Evolutionary conservation across 1,140 invertebrate genomes (phyloP).

Genomic region (Eubasilissa regina): DNA sequence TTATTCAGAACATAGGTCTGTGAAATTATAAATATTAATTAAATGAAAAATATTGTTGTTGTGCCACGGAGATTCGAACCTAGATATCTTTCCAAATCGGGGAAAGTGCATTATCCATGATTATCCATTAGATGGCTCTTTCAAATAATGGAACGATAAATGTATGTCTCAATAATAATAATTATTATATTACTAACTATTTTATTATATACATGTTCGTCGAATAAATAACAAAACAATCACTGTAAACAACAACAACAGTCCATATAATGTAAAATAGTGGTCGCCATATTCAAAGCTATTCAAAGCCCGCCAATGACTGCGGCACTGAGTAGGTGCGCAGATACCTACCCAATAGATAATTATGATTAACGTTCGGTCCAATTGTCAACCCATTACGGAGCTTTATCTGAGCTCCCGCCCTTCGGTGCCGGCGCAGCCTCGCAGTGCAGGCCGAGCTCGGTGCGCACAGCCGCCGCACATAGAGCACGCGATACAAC

Average conservation of each 20-base stretch:
- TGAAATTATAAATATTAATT: too few relatives aligned
- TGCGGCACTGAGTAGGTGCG: constrained; percentile 2
- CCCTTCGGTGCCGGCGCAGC: constrained; percentile 38
- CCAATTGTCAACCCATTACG: constrained; percentile 59
- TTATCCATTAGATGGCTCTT: too few relatives aligned
- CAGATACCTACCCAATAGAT: constrained; percentile 52
- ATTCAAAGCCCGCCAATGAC: constrained; percentile 10
- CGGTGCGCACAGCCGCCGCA: not conserved
- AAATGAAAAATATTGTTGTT: too few relatives aligned
- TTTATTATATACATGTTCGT: not conserved
- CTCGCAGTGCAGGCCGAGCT: constrained; percentile 29
- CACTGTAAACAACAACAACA: not conserved
- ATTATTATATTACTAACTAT: too few relatives aligned
- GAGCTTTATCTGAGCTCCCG: constrained; percentile 55
- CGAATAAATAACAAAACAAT: not conserved
- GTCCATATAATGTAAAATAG: not conserved
- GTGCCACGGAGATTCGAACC: too few relatives aligned
- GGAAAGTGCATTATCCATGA: too few relatives aligned
- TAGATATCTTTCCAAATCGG: too few relatives aligned
- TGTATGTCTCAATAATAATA: too few relatives aligned
- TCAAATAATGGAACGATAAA: too few relatives aligned
- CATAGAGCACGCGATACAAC: constrained; percentile 8
- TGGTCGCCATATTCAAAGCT: constrained; percentile 16
- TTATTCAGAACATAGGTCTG: too few relatives aligned
- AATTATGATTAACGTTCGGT: constrained; percentile 58